phyloP scores from a whole-genome alignment of 2,113 vertebrate species.

The Lepus americanus region DNA sequence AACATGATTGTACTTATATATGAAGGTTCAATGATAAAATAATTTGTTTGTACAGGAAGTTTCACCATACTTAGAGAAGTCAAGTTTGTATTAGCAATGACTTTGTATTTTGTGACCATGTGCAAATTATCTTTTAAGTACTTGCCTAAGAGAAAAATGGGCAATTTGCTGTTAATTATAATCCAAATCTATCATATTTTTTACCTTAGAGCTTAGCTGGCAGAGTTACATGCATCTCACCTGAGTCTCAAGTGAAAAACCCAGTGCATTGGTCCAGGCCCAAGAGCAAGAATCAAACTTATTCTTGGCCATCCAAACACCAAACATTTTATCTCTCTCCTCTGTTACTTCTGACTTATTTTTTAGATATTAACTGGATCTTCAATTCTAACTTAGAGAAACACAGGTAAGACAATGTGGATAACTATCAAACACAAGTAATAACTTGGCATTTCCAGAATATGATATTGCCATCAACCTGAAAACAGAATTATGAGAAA shows the following conservation, averaged over 20 bases:
- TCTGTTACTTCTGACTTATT: neutral
- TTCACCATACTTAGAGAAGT: constrained; percentile 20
- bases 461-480: neutral
- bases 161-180: neutral
- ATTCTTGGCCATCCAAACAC: neutral
- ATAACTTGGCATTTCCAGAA: neutral
- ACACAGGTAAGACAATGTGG: neutral
- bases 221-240: neutral
- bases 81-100: constrained; percentile 55
- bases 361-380: neutral
- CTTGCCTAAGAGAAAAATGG: constrained; percentile 21
- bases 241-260: neutral
- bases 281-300: neutral
- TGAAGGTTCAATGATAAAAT: constrained; percentile 76
- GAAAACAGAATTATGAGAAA: neutral
- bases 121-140: constrained; percentile 11
- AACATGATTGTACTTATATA: constrained; percentile 77
- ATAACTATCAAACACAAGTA: neutral
- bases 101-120: constrained; percentile 36
- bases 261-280: neutral
- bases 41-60: constrained; percentile 72
- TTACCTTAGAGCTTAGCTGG: neutral
- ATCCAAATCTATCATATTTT: neutral
- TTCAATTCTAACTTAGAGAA: constrained; percentile 2
- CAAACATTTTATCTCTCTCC: neutral